Percentiles rank a stretch among this genome's conserved stretches.
Conservation (phyloP, 2,797 vertebrate species). For the Chelon auratus region DNA sequence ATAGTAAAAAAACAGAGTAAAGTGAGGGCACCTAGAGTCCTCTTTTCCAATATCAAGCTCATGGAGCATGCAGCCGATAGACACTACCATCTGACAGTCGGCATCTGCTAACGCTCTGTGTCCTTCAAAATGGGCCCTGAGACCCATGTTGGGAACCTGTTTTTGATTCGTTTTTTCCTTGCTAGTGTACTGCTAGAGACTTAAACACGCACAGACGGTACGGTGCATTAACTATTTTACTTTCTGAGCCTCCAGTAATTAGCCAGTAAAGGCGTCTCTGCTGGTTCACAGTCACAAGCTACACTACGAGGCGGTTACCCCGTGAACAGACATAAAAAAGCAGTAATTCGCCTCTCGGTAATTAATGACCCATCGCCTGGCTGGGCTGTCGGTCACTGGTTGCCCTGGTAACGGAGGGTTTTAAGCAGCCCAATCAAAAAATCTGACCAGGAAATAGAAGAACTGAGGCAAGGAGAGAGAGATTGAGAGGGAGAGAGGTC, state of each 20-base stretch:
- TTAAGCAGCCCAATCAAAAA: conserved; percentile 26
- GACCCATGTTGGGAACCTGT: no score
- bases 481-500: no score
- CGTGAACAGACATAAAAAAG: conserved; percentile 38
- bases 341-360: conserved; percentile 38
- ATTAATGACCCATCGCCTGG: conserved; percentile 48
- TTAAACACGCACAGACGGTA: neutral
- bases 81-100: neutral
- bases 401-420: conserved; percentile 43
- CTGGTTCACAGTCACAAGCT: conserved; percentile 36
- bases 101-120: no score
- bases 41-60: no score
- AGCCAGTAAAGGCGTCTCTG: conserved; percentile 5
- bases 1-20: conserved; percentile 5
- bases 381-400: conserved; percentile 44
- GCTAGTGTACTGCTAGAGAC: neutral
- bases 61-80: neutral
- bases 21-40: neutral
- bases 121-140: no score
- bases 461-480: conserved; percentile 4
- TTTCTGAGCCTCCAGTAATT: conserved; percentile 10
- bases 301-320: conserved; percentile 21
- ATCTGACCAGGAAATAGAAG: conserved; percentile 30
- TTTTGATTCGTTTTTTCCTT: no score
- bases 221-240: no score